phyloP scores from a whole-genome alignment of 2,888 invertebrate species.

The Drosophila neutralis region DNA sequence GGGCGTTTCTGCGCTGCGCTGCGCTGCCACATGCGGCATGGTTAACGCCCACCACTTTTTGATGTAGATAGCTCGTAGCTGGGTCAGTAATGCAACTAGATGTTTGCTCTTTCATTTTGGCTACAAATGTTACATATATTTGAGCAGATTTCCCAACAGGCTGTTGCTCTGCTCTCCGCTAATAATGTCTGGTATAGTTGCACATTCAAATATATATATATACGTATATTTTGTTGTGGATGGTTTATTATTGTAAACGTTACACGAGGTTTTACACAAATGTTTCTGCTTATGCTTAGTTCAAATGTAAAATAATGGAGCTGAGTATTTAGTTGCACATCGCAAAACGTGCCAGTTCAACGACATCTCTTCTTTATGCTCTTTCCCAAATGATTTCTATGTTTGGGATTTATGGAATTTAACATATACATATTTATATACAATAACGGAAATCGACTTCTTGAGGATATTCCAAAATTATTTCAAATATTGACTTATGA shows the following conservation, averaged over 20 bases:
- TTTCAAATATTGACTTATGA: neutral
- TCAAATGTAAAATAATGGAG: constrained; percentile 32
- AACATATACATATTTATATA: neutral
- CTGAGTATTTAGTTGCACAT: neutral
- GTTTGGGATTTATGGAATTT: neutral
- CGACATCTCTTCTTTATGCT: constrained; percentile 6
- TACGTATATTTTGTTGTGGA: neutral
- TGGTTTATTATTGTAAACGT: constrained; percentile 16
- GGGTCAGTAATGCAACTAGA: neutral
- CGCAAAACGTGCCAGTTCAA: neutral
- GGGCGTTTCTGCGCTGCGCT: constrained; percentile 50
- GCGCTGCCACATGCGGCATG: constrained; percentile 17
- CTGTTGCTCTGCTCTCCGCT: constrained; percentile 19
- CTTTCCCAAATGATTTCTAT: constrained; percentile 4
- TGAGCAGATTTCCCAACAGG: constrained; percentile 50
- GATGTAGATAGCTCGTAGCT: neutral
- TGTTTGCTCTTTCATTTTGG: constrained; percentile 7
- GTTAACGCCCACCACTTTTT: constrained; percentile 51
- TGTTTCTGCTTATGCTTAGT: constrained; percentile 32
- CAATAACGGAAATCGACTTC: neutral
- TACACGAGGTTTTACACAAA: constrained; percentile 9
- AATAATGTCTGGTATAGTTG: constrained; percentile 54
- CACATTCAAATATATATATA: constrained; percentile 8
- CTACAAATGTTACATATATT: constrained; percentile 49
- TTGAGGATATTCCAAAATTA: neutral